Conservation (phyloP, 2,113 vertebrate genomes). For the Meles meles region DNA sequence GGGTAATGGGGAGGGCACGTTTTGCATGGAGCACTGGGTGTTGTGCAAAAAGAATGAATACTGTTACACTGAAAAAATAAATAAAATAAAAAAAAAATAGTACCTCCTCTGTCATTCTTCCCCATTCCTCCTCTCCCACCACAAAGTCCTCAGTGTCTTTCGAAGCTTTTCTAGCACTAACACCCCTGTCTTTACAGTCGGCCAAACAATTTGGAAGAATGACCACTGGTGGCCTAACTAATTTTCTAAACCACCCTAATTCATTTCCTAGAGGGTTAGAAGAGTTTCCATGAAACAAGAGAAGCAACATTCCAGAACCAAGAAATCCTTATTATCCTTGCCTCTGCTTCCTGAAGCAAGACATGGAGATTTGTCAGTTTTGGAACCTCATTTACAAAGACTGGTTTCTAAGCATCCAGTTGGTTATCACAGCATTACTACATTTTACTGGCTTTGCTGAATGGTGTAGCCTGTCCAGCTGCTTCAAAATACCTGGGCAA, state of each 20-base stretch:
- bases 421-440: not conserved
- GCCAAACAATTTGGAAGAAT: not conserved
- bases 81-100: not conserved
- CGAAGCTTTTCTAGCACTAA: not conserved
- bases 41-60: too few relatives aligned
- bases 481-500: not conserved
- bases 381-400: not conserved
- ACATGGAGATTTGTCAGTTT: not conserved
- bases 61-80: too few relatives aligned
- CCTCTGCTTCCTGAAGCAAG: not conserved
- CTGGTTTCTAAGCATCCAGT: not conserved
- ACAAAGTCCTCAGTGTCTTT: not conserved
- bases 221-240: not conserved
- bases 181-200: not conserved
- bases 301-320: not conserved
- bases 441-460: not conserved
- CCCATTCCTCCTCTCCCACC: not conserved
- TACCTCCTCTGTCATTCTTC: not conserved
- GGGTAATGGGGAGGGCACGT: too few relatives aligned
- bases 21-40: too few relatives aligned
- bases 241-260: not conserved
- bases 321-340: not conserved
- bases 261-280: not conserved
- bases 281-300: conserved; percentile 3
- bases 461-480: not conserved